Base-by-base conservation (phyloP, 2,797 vertebrate species). In the Sarcoramphus papa region DNA sequence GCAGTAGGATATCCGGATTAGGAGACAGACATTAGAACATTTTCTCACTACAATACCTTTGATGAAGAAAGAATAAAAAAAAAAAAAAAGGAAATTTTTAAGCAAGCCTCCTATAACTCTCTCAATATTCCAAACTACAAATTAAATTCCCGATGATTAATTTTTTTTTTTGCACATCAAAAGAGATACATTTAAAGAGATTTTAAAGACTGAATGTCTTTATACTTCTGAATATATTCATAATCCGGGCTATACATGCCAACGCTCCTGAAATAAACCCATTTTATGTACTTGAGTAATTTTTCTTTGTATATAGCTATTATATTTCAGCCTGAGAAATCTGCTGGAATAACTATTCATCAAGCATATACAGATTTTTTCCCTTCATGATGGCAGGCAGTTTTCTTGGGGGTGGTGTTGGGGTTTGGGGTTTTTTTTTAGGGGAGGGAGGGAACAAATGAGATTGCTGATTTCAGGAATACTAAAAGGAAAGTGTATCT, bases 51-150 rank as follows among this genome's bases (percentile, higher is more conserved):
- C 10, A 37, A 48, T 28, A 45, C 1, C n/a, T 70, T n/a, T 31
- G 51, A 69, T 48, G 14, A 83, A 56, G 22, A 85, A 64, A 65
- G 30, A 78, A 81, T 25, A 15, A 62, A 14, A 5, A 17, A 43
- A 7, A 20, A 0, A 7, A 20, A 0, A 0, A 14, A 51, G 9
- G 12, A 63, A 17, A 16, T 22, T 67, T 87, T 56, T 62, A 48
- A 51, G 16, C 7, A 14, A 86, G 22, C 3, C 17, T 82, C 19
- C 5, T 18, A 7, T 14, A 85, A 33, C 12, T 37, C 9, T 60
- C 20, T 48, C 37, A 41, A 2, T 53, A 70, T 67, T 91, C 24
- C 21, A 47, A 67, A 64, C 12, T 5, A 57, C 19, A 92, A 63
- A 40, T 23, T 28, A 68, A 21, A 4, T n/a, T 82, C 7, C 6